Evolutionary conservation across 2,113 vertebrate genomes (phyloP), one percentile per base, ranked within the genome.

Genomic region (Scalopus aquaticus): DNA sequence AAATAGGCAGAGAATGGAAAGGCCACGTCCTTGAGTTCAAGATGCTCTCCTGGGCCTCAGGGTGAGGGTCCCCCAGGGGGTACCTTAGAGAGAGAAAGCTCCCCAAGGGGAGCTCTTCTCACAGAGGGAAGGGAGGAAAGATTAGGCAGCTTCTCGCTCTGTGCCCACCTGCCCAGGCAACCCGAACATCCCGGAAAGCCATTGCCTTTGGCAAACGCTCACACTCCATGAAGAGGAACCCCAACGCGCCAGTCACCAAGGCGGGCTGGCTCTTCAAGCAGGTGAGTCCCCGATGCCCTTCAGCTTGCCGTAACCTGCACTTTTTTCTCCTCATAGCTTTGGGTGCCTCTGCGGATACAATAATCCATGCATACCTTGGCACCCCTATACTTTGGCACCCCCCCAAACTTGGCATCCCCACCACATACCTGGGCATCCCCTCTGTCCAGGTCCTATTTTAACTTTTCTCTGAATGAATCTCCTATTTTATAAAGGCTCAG

Each of bases 251-350:
- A 0, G 98, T 99, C 22, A 96, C 98, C 95, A 99, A 99, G 92
- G 99, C 99, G 0, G 99, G 99, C 46, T 99, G 99, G 99, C 98
- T 99, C 65, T 99, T 98, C 98, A 99, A 99, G 92, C 99, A 99
- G 99, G 99, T 99, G 94, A 44, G 76, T 0, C 6, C 37, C 37
- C 87, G n/a, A 39, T 1, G 28, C 42, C 11, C 0, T 28, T 28
- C 78, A 19, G 9, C 42, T 78, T 35, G 1, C 4, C 0, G 3
- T 30, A 2, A 32, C 9, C 65, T 35, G 24, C 1, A 0, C 54
- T 26, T 56, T n/a, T n/a, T n/a, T 77, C 37, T 44, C 60, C 67
- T n/a, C 3, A 1, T 0, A 3, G 28, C n/a, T 0, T 32, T 0
- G 2, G 5, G 10, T 2, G 24, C 70, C 62, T 70, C 56, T 17